Evolutionary conservation across 2,888 invertebrate genomes (phyloP).

Genomic region (Meganola albula): DNA sequence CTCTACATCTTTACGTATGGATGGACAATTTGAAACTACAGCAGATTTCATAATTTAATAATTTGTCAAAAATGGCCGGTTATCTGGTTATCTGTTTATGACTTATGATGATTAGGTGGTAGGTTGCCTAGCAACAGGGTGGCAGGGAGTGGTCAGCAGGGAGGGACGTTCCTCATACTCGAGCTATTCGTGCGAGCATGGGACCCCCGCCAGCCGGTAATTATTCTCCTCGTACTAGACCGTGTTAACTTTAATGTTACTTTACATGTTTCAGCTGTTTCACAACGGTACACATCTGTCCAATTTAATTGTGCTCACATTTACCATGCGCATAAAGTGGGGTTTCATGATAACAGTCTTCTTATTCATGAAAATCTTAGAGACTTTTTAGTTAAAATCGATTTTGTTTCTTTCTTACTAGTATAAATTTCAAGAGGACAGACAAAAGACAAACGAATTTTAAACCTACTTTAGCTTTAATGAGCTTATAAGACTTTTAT

Average conservation of each 20-base stretch:
- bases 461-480: no score
- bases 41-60: slow-evolving; percentile 28
- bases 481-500: no score
- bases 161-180: slow-evolving; percentile 67
- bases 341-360: no score
- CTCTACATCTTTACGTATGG: no score
- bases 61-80: slow-evolving; percentile 54
- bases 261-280: slow-evolving; percentile 41
- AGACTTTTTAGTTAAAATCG: no score
- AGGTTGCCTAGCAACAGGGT: slow-evolving; percentile 70
- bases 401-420: no score
- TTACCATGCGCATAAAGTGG: no score
- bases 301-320: slow-evolving; percentile 29
- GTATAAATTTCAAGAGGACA: no score
- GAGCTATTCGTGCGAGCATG: slow-evolving; percentile 45
- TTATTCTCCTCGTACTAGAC: slow-evolving; percentile 64
- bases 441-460: no score
- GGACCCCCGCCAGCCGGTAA: slow-evolving; percentile 54
- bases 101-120: slow-evolving; percentile 74
- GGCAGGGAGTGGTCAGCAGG: slow-evolving; percentile 59
- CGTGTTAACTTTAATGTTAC: slow-evolving; percentile 63
- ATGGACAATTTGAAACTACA: no score
- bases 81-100: slow-evolving; percentile 58
- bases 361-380: no score
- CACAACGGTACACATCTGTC: slow-evolving; percentile 25